Conservation (phyloP, 2,797 vertebrate species). For the Peromyscus melanophrys region DNA sequence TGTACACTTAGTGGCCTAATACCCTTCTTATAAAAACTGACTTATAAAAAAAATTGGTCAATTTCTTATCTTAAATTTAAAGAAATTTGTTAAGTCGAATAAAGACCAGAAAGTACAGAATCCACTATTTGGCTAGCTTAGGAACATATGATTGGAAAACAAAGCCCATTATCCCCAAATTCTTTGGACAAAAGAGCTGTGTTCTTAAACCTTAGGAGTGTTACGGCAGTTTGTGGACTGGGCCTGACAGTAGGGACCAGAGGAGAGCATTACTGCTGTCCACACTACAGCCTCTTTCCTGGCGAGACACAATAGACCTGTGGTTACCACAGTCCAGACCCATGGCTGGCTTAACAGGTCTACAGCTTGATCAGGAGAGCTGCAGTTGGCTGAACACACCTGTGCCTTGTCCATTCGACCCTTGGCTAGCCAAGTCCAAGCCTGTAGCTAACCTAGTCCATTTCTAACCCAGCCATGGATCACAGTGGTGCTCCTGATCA, state of each 20-base stretch:
- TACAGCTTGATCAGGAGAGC: background rate
- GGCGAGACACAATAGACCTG: background rate
- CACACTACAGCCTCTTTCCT: background rate
- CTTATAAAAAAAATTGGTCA: background rate
- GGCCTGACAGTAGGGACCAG: background rate
- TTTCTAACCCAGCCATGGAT: background rate
- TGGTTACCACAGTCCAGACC: background rate
- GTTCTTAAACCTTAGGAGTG: background rate
- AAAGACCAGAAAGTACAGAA: conserved; percentile 16
- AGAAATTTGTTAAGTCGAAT: background rate
- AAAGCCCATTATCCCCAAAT: background rate
- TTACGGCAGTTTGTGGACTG: background rate
- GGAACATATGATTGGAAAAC: background rate
- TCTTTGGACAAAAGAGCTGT: conserved; percentile 26
- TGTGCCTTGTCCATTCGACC: background rate
- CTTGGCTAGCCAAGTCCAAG: background rate
- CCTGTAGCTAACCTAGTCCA: background rate
- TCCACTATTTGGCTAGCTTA: background rate
- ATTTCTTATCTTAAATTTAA: conserved; percentile 32
- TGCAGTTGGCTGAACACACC: background rate
- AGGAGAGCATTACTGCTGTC: background rate
- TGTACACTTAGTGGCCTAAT: background rate
- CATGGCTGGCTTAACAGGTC: background rate
- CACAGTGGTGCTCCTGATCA: background rate
- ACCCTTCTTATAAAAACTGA: background rate